These are phyloP conservation scores for Dendrophyllia cribrosa DNA, from an alignment of 64 coral and sea anemone species.

Conservation along the genomic window DNA sequence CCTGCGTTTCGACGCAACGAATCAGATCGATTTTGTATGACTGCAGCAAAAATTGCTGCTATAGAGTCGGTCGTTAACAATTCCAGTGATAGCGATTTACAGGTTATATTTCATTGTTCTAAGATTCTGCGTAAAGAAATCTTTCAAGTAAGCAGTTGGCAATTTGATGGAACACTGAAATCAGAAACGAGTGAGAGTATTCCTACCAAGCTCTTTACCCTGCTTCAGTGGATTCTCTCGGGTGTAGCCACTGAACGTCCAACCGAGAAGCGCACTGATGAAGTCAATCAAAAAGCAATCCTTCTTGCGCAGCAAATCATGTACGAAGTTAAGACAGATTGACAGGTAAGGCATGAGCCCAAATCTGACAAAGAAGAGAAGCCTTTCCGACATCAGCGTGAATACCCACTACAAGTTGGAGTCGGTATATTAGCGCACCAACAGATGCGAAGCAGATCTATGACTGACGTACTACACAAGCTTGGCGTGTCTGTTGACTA, in stretches of 20 bases:
- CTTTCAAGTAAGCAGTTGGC: neutral
- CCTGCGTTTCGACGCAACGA: conserved; percentile 41
- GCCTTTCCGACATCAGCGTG: no score
- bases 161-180: conserved; percentile 41
- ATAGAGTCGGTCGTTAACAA: no score
- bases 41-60: no score
- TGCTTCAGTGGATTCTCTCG: conserved; percentile 51
- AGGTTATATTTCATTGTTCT: no score
- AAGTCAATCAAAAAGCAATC: conserved; percentile 15
- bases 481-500: no score
- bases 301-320: conserved; percentile 26
- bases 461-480: no score
- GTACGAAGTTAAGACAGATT: neutral
- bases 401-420: no score
- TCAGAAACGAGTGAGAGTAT: neutral
- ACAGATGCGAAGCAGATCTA: no score
- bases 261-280: conserved; percentile 27
- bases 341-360: conserved; percentile 34
- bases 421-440: no score
- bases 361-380: no score
- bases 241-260: conserved; percentile 21
- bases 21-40: no score
- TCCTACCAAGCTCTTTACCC: conserved; percentile 23
- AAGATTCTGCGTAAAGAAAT: conserved; percentile 31
- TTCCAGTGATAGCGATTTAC: no score